These are phyloP conservation scores for Habroteleia sp. DNA, from an alignment of 2,888 invertebrate genomes.

Conservation along the genomic window DNA sequence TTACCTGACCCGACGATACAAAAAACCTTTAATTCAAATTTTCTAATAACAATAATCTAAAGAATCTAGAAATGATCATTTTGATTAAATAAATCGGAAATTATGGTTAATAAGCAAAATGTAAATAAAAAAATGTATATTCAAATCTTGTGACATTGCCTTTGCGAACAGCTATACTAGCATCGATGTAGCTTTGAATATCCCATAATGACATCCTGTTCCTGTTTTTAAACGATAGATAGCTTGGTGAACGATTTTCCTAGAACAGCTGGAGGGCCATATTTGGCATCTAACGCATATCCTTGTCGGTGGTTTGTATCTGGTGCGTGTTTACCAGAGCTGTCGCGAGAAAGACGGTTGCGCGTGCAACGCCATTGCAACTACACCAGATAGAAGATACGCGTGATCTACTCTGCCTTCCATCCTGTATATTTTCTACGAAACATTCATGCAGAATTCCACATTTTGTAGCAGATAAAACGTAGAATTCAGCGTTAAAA, in stretches of 20 bases:
- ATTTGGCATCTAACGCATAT: conserved; percentile 42
- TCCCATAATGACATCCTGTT: conserved; percentile 7
- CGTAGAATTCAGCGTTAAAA: conserved; percentile 18
- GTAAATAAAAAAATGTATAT: too few species aligned
- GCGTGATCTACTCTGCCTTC: conserved; percentile 75
- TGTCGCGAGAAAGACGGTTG: conserved; percentile 68
- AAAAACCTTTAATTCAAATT: too few species aligned
- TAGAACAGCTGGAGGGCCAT: conserved; percentile 36
- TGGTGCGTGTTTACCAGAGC: conserved; percentile 72
- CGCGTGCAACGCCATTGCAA: conserved; percentile 70
- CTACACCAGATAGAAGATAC: conserved; percentile 79
- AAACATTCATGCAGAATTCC: conserved; percentile 15
- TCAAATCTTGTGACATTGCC: too few species aligned
- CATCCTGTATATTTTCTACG: conserved; percentile 65
- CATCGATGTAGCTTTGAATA: too few species aligned
- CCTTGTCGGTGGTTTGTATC: conserved; percentile 33
- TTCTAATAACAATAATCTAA: too few species aligned
- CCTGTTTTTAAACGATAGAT: conserved; percentile 25
- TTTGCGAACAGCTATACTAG: too few species aligned
- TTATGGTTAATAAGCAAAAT: too few species aligned
- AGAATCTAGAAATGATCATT: too few species aligned
- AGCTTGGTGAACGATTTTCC: conserved; percentile 32
- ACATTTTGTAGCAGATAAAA: conserved; percentile 31
- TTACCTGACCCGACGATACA: too few species aligned
- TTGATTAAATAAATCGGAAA: too few species aligned